These are phyloP conservation scores for Arremon aurantiirostris DNA, from an alignment of 2,797 vertebrate species.

Conservation along the genomic window DNA sequence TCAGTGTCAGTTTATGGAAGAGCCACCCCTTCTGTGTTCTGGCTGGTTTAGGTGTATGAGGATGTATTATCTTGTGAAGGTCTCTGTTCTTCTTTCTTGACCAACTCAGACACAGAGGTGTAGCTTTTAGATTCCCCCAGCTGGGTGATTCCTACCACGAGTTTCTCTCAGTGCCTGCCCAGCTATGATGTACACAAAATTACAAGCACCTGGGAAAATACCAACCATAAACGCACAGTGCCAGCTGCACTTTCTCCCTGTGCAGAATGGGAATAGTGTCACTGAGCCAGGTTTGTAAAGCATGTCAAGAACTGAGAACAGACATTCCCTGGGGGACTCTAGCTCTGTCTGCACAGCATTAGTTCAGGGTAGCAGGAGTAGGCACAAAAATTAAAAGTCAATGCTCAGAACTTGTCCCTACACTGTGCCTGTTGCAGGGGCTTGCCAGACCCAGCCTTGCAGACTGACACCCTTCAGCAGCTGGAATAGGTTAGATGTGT, in stretches of 20 bases:
- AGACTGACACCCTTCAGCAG: not conserved
- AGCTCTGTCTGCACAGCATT: not conserved
- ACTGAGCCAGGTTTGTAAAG: not conserved
- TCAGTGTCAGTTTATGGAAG: not conserved
- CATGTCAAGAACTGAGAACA: not conserved
- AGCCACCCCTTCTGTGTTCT: not conserved
- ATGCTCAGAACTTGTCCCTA: not conserved
- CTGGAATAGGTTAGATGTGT: not conserved
- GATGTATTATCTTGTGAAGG: not conserved
- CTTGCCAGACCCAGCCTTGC: not conserved
- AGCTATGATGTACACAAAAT: not conserved
- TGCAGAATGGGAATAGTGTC: not conserved
- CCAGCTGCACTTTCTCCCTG: not conserved
- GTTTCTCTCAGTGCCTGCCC: not conserved
- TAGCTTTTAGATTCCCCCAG: not conserved
- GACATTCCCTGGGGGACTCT: not conserved
- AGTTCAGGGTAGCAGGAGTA: not conserved
- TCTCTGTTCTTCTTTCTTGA: not conserved
- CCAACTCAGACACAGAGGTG: not conserved
- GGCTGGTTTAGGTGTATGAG: not conserved
- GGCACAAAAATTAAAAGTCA: not conserved
- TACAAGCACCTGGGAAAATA: not conserved
- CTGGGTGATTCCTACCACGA: not conserved
- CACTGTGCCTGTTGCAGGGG: not conserved
- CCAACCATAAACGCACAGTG: not conserved